These are phyloP conservation scores for Rhinolophus ferrumequinum DNA, from an alignment of 2,113 vertebrate genomes.

Conservation along the genomic window DNA sequence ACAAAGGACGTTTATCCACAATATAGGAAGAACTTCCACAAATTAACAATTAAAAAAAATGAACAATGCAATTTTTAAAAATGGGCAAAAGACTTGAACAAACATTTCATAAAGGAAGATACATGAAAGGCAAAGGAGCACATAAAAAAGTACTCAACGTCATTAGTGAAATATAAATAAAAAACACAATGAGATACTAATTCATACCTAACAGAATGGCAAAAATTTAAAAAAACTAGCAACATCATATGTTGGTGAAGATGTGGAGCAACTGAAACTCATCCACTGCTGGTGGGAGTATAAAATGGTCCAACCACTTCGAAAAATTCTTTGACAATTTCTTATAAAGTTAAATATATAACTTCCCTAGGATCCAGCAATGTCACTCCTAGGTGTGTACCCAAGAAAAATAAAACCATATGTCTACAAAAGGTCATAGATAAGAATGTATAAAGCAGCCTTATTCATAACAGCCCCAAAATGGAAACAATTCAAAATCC, in stretches of 20 bases:
- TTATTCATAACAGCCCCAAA: neutral
- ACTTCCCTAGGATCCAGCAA: neutral
- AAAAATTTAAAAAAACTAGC: neutral
- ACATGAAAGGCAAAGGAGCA: neutral
- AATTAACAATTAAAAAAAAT: neutral
- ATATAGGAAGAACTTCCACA: neutral
- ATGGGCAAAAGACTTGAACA: neutral
- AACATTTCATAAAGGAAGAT: neutral
- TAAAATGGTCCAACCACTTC: neutral
- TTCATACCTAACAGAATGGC: neutral
- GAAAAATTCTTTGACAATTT: conserved; percentile 12
- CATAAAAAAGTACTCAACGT: neutral
- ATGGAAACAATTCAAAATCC: conserved; percentile 10
- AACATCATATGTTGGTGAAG: neutral
- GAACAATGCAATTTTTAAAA: neutral
- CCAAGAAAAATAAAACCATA: conserved; percentile 1
- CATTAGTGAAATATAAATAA: neutral
- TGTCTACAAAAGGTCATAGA: neutral
- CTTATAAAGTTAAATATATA: conserved; percentile 13
- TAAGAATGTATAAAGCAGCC: neutral
- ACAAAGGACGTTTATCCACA: neutral
- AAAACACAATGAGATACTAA: neutral
- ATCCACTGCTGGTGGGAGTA: neutral
- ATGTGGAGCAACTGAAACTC: neutral
- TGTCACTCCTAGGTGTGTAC: neutral